Conservation (phyloP, 2,888 invertebrate genomes). For the Arrhopalites spinosus region DNA sequence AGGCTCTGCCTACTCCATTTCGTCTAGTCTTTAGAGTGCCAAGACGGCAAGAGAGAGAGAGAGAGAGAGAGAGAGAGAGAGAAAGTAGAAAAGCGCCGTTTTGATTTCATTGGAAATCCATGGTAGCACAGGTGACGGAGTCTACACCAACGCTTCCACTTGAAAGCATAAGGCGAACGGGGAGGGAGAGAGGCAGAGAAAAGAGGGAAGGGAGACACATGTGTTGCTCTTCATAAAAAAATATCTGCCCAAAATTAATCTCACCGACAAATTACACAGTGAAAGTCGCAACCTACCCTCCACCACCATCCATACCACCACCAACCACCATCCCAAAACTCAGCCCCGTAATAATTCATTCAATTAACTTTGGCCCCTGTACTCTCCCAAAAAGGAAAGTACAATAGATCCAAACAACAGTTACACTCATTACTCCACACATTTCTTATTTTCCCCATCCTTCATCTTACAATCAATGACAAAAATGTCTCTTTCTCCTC, state of each 20-base stretch:
- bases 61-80: neutral
- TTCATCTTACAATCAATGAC: neutral
- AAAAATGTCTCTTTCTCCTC: neutral
- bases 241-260: conserved; percentile 49
- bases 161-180: neutral
- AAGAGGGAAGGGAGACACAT: conserved; percentile 40
- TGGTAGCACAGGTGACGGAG: conserved; percentile 45
- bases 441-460: neutral
- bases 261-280: conserved; percentile 39
- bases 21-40: too few species aligned
- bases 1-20: neutral
- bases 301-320: neutral
- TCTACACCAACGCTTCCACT: neutral
- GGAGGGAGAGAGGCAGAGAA: conserved; percentile 8
- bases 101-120: conserved; percentile 51
- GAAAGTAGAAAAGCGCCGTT: conserved; percentile 24
- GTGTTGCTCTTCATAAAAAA: conserved; percentile 44
- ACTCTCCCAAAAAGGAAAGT: conserved; percentile 14
- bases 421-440: conserved; percentile 2
- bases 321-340: neutral
- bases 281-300: neutral
- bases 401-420: too few species aligned
- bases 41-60: neutral
- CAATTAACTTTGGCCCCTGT: conserved; percentile 38
- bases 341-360: conserved; percentile 32